Evolutionary conservation across 1,140 invertebrate species (phyloP), one percentile per base, ranked within the genome.

Genomic region (Diorhabda sublineata): DNA sequence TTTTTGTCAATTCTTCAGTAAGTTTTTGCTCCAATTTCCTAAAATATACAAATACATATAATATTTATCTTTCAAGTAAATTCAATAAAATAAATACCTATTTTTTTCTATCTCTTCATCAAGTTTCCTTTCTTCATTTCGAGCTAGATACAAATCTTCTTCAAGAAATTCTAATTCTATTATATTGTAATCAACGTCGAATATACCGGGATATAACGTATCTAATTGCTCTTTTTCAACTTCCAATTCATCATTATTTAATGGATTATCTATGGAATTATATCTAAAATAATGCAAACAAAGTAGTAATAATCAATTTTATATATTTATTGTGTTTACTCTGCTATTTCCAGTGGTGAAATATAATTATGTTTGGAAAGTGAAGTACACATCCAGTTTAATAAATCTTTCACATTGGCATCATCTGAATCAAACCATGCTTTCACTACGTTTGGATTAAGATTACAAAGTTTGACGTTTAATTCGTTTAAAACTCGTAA

Each of bases 361-460:
- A 76, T 11, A 63, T 70, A 73, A 65, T 74, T 73, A 7, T 68
- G 63, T 45, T 62, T 64, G 9, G 71, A 74, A 26, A 75, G 47
- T 43, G 66, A 72, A 57, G 56, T 41, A 69, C 71, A 76, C 64
- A 77, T 64, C 70, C 71, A 77, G 64, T 76, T 68, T 56, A 77
- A 69, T 8, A 76, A 67, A 61, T 75, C 56, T 59, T 66, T 69
- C 11, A 67, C 67, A 56, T 72, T 43, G 45, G 69, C 45, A 65
- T 72, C 73, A 63, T 77, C 74, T 44, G 72, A 73, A 71, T 77
- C 76, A 69, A 76, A 77, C 76, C 76, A 77, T 26, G 70, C 72
- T 65, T 71, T 76, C n/a, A 77, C 68, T 44, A 72, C 70, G 68
- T 74, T 72, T 4, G 72, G 71, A 61, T 68, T 71, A 62, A 75